phyloP scores from a whole-genome alignment of 2,888 invertebrate species.

The Rotaria magnacalcarata region DNA sequence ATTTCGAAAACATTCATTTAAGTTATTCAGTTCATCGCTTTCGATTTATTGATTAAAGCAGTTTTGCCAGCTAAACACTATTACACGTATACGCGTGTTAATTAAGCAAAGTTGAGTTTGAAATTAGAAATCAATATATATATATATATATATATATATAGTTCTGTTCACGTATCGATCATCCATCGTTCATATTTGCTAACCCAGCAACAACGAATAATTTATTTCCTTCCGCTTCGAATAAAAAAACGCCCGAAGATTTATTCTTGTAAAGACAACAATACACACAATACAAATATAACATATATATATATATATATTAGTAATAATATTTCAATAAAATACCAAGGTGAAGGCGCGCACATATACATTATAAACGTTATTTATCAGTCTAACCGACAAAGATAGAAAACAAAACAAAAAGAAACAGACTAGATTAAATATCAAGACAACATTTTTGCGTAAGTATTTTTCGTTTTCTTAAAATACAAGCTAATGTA shows the following conservation, averaged over 20 bases:
- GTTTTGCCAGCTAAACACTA: too few relatives aligned
- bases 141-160: too few relatives aligned
- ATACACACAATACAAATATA: neutral
- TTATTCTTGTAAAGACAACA: neutral
- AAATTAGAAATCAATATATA: too few relatives aligned
- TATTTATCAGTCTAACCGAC: slow-evolving; percentile 27
- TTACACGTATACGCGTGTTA: too few relatives aligned
- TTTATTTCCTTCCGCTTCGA: neutral
- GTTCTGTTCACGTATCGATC: too few relatives aligned
- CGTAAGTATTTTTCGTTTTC: neutral
- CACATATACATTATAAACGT: neutral
- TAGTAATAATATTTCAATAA: neutral
- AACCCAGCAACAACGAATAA: neutral
- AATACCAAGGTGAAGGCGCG: neutral
- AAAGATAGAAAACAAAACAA: neutral
- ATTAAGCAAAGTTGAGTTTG: too few relatives aligned
- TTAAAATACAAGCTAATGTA: neutral
- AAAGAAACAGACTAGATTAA: neutral
- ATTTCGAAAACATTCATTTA: too few relatives aligned
- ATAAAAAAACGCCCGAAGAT: neutral
- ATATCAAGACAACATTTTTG: slow-evolving; percentile 20
- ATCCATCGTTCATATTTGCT: too few relatives aligned
- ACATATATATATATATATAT: neutral
- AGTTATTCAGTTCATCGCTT: too few relatives aligned
- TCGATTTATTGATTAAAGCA: too few relatives aligned